Evolutionary conservation across 1,140 invertebrate genomes (phyloP).

Genomic region (Agraylea sexmaculata): DNA sequence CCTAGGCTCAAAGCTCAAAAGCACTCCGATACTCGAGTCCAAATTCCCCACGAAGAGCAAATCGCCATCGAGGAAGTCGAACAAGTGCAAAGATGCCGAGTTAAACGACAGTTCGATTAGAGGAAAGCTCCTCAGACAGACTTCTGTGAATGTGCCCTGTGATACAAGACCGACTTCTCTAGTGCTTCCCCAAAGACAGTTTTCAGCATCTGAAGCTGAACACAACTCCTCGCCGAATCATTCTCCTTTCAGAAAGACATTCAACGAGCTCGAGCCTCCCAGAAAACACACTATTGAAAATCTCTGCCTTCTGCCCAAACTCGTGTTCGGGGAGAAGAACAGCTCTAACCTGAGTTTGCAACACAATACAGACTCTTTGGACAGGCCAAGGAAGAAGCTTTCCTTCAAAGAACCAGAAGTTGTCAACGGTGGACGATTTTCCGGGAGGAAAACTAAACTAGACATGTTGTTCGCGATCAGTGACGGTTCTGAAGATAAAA

Average conservation of each 20-base stretch:
- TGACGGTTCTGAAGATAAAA: slow-evolving; percentile 15
- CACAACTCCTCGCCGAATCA: slow-evolving; percentile 8
- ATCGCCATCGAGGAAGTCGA: slow-evolving; percentile 1
- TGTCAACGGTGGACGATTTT: slow-evolving; percentile 32
- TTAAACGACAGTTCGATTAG: not conserved
- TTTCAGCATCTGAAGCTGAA: slow-evolving; percentile 6
- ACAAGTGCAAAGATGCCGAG: not conserved
- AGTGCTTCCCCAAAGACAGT: slow-evolving; percentile 6
- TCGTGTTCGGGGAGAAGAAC: slow-evolving; percentile 33
- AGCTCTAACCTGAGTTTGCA: slow-evolving; percentile 28
- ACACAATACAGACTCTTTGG: slow-evolving; percentile 33
- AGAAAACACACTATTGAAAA: slow-evolving; percentile 26
- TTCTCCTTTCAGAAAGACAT: not conserved
- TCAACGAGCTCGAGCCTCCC: slow-evolving; percentile 1
- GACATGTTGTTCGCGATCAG: slow-evolving; percentile 11
- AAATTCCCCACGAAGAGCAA: not conserved
- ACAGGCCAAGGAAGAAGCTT: slow-evolving; percentile 68
- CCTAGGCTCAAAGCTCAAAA: slow-evolving; percentile 13
- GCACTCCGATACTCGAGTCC: slow-evolving; percentile 1
- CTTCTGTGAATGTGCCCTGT: slow-evolving; percentile 10
- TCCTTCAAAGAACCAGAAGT: slow-evolving; percentile 77
- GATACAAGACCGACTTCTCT: slow-evolving; percentile 7
- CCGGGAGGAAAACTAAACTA: slow-evolving; percentile 23
- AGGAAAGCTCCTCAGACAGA: slow-evolving; percentile 12
- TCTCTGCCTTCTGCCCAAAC: slow-evolving; percentile 30